Percentiles rank a stretch among this genome's conserved stretches.
phyloP scores from a whole-genome alignment of 2,113 vertebrate genomes.

The Nibea albiflora region DNA sequence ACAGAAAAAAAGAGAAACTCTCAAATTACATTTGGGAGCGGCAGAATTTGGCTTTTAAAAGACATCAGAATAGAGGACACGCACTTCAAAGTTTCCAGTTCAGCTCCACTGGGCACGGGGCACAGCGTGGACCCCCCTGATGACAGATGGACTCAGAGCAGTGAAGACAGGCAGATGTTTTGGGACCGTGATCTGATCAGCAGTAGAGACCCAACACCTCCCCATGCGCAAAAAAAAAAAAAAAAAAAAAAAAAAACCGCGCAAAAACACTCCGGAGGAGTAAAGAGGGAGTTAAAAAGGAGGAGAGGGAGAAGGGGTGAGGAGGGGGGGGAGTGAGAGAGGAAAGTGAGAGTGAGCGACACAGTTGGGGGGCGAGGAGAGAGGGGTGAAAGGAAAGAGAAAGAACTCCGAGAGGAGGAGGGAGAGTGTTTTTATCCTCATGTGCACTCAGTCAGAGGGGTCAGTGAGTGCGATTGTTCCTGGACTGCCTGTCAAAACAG shows the following conservation, averaged over 20 bases:
- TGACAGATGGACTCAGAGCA: constrained; percentile 71
- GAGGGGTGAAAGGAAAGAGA: constrained; percentile 56
- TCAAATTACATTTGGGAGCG: constrained; percentile 69
- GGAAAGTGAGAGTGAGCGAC: constrained; percentile 55
- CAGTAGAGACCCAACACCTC: constrained; percentile 44
- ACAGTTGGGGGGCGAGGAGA: constrained; percentile 56
- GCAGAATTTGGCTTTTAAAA: constrained; percentile 60
- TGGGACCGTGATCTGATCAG: constrained; percentile 61
- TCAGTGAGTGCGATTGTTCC: constrained; percentile 82
- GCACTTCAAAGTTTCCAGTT: constrained; percentile 71
- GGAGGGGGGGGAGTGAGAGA: constrained; percentile 45
- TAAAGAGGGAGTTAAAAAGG: constrained; percentile 28
- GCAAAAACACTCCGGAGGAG: constrained; percentile 10
- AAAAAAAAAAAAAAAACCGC: constrained; percentile 29
- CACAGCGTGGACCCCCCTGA: constrained; percentile 54
- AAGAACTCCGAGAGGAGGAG: constrained; percentile 51
- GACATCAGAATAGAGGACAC: constrained; percentile 68
- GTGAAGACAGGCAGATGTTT: constrained; percentile 77
- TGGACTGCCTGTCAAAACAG: constrained; percentile 82
- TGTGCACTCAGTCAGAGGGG: constrained; percentile 77
- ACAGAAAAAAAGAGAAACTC: constrained; percentile 38
- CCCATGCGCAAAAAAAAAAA: constrained; percentile 10
- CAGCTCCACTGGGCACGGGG: constrained; percentile 56
- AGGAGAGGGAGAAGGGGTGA: constrained; percentile 38
- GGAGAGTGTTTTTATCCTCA: constrained; percentile 72